Evolutionary conservation across 2,113 vertebrate species (phyloP), one percentile per base, ranked within the genome.

Genomic region (Cephalopterus ornatus): DNA sequence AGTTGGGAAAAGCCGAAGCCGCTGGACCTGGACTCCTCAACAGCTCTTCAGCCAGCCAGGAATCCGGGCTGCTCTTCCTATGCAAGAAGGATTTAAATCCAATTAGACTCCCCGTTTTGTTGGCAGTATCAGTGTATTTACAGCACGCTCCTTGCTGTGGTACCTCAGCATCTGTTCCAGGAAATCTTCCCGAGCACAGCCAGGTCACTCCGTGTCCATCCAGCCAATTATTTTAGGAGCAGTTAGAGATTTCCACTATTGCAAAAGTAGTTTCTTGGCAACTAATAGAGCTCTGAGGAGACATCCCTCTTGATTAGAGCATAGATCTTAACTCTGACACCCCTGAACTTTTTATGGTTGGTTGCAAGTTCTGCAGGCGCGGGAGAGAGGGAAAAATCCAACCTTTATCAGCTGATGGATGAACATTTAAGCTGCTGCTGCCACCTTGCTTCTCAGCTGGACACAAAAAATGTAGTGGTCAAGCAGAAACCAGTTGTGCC

Each of bases 201-300:
- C 77, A 95, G 93, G 95, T 95, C 95, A 88, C 85, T 44, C 77
- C 2, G 8, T 46, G 92, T 67, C 76, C 88, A 68, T 76, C 85
- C 96, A 85, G 85, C 41, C 95, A 88, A 91, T 84, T 58, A 87
- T 89, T 93, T 92, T 21, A 91, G 92, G 88, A 88, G 92, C 26
- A 50, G 32, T 55, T 68, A 32, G 91, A 96, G 92, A 89, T 79
- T 92, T 92, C 76, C 59, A 56, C 93, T 95, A 70, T 32, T 82
- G 76, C 89, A 95, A 52, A 95, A 96, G 93, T 86, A 88, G 39
- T 92, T 97, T 94, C 94, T 90, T 96, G 96, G 95, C 95, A 95
- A 19, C 82, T 82, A 55, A 77, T 1, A 55, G 92, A 88, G 89
- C 90, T 92, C 93, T 33, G 73, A 96, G 92, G 92, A 95, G 81